Percentiles rank a stretch among this genome's conserved stretches.
phyloP scores from a whole-genome alignment of 2,888 invertebrate species.

The Sinelater perroti region DNA sequence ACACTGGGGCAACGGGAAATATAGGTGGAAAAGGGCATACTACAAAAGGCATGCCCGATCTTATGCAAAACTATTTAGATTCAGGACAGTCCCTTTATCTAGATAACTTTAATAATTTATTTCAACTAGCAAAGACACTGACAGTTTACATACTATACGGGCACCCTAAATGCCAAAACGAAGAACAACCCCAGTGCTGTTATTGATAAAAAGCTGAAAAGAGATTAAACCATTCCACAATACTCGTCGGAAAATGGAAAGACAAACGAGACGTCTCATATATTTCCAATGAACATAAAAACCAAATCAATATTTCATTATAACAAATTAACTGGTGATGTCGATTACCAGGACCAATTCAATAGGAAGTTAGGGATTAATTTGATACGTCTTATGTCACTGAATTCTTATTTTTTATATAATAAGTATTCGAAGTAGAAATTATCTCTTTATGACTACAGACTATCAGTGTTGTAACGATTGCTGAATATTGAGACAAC shows the following conservation, averaged over 20 bases:
- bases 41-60: constrained; percentile 38
- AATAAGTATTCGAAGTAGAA: neutral
- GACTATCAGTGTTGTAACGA: too few species aligned
- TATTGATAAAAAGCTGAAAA: constrained; percentile 38
- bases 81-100: neutral
- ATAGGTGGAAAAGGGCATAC: constrained; percentile 44
- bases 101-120: constrained; percentile 33
- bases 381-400: neutral
- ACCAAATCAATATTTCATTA: constrained; percentile 36
- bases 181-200: constrained; percentile 3
- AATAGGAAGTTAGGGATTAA: constrained; percentile 34
- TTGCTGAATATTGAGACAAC: too few species aligned
- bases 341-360: constrained; percentile 42
- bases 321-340: constrained; percentile 39
- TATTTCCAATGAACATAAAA: constrained; percentile 38
- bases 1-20: constrained; percentile 42
- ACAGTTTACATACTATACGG: constrained; percentile 28
- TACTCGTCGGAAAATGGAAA: constrained; percentile 37
- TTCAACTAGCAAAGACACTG: neutral
- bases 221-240: neutral
- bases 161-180: constrained; percentile 35
- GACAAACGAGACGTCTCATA: constrained; percentile 39
- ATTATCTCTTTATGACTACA: neutral
- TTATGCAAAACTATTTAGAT: constrained; percentile 32
- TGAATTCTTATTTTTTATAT: constrained; percentile 4